These are phyloP conservation scores for Drosophila subpulchrella DNA, from an alignment of 1,140 invertebrate genomes.

Conservation along the genomic window DNA sequence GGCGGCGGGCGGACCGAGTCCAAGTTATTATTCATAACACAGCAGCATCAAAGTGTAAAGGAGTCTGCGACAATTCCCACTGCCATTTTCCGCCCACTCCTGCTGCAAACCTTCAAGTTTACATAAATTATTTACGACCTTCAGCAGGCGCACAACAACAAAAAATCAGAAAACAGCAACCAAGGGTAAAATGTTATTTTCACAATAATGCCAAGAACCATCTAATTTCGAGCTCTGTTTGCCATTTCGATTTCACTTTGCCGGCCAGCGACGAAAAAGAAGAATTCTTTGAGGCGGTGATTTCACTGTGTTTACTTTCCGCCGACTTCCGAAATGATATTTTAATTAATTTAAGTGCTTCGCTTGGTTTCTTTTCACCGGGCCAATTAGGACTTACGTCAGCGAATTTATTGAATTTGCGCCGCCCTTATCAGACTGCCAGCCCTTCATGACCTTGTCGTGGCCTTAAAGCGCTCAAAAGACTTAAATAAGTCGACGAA, in stretches of 20 bases:
- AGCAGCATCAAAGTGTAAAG: constrained; percentile 82
- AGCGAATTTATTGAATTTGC: constrained; percentile 69
- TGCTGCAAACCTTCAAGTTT: constrained; percentile 59
- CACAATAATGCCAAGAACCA: constrained; percentile 66
- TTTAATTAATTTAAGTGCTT: constrained; percentile 82
- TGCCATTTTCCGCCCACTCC: constrained; percentile 59
- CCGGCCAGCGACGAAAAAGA: constrained; percentile 10
- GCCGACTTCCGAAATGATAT: constrained; percentile 49
- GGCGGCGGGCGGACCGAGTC: constrained; percentile 33
- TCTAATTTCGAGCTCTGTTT: constrained; percentile 73
- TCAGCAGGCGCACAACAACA: constrained; percentile 18
- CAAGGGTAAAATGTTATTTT: constrained; percentile 50
- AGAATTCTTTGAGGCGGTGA: constrained; percentile 53
- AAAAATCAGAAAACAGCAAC: constrained; percentile 30
- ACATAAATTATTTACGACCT: constrained; percentile 78
- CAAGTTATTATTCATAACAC: constrained; percentile 81
- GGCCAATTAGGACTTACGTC: constrained; percentile 67
- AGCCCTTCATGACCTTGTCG: constrained; percentile 35
- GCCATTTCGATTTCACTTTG: constrained; percentile 64
- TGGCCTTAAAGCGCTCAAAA: constrained; percentile 58
- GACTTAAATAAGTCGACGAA: constrained; percentile 33
- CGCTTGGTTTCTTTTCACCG: constrained; percentile 66
- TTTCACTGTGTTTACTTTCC: constrained; percentile 56
- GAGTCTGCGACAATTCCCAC: constrained; percentile 81
- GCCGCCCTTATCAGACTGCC: constrained; percentile 46